Conservation (phyloP, 2,888 invertebrate genomes). For the Eupithecia tripunctaria region DNA sequence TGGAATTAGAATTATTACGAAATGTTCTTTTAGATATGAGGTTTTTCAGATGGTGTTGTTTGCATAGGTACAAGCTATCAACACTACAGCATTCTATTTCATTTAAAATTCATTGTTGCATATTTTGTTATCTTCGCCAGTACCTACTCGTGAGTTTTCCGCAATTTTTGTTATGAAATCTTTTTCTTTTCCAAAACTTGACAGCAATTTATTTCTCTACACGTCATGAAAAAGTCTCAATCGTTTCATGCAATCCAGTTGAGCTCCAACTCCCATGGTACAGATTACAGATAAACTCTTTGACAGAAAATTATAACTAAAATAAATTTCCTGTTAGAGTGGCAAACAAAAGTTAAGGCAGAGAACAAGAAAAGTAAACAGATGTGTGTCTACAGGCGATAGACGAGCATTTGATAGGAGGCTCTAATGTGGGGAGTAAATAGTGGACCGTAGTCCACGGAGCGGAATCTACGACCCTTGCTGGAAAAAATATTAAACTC, state of each 20-base stretch:
- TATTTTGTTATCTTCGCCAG: neutral
- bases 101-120: neutral
- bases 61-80: neutral
- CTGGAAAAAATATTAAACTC: slow-evolving; percentile 5
- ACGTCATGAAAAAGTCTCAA: neutral
- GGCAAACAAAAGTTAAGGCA: slow-evolving; percentile 73
- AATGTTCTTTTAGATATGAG: slow-evolving; percentile 47
- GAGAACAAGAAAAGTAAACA: slow-evolving; percentile 75
- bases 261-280: slow-evolving; percentile 42
- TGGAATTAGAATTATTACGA: slow-evolving; percentile 62
- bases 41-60: slow-evolving; percentile 15
- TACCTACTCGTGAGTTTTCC: neutral
- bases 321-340: slow-evolving; percentile 82
- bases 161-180: neutral
- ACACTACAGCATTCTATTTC: neutral
- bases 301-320: slow-evolving; percentile 81
- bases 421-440: slow-evolving; percentile 72
- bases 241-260: neutral
- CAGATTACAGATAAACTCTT: slow-evolving; percentile 57
- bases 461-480: slow-evolving; percentile 16
- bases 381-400: slow-evolving; percentile 72
- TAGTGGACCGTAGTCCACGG: slow-evolving; percentile 42
- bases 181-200: neutral
- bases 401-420: slow-evolving; percentile 78
- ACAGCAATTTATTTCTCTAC: neutral